A percentile compares a stretch with the other conserved stretches of the same genome.
phyloP scores from a whole-genome alignment of 2,888 invertebrate species.

The Synergus japonicus region DNA sequence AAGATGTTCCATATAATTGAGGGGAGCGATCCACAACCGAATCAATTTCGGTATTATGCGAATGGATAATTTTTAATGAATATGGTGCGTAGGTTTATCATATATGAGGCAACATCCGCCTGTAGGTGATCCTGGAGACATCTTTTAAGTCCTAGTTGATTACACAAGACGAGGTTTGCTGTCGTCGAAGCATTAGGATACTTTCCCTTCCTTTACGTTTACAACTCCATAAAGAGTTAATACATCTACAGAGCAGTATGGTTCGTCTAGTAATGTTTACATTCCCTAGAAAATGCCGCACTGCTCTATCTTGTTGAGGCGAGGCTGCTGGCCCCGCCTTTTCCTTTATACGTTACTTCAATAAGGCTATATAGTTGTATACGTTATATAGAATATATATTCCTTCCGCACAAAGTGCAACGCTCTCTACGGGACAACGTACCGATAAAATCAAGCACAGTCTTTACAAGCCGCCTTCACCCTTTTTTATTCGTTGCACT shows the following conservation, averaged over 20 bases:
- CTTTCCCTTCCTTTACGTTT: slow-evolving; percentile 76
- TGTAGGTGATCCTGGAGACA: slow-evolving; percentile 57
- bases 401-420: slow-evolving; percentile 56
- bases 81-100: not conserved
- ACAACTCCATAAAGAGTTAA: slow-evolving; percentile 67
- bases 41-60: not conserved
- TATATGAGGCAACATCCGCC: slow-evolving; percentile 7
- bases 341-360: slow-evolving; percentile 21
- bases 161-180: slow-evolving; percentile 67
- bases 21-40: too few relatives aligned
- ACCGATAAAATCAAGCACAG: not conserved
- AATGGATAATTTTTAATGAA: not conserved
- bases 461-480: not conserved
- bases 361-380: slow-evolving; percentile 44
- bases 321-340: slow-evolving; percentile 56
- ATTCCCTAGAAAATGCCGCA: slow-evolving; percentile 55
- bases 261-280: slow-evolving; percentile 50
- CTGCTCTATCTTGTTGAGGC: slow-evolving; percentile 53
- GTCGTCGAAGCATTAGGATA: slow-evolving; percentile 62
- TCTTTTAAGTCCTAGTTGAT: slow-evolving; percentile 60
- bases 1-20: too few relatives aligned
- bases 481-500: not conserved
- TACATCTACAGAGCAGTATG: slow-evolving; percentile 53
- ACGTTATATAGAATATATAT: slow-evolving; percentile 30
- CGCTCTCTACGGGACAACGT: slow-evolving; percentile 27